A percentile compares a stretch with the other conserved stretches of the same genome.
These are phyloP conservation scores for Corythoichthys intestinalis DNA, from an alignment of 2,113 vertebrate species.

Conservation along the genomic window DNA sequence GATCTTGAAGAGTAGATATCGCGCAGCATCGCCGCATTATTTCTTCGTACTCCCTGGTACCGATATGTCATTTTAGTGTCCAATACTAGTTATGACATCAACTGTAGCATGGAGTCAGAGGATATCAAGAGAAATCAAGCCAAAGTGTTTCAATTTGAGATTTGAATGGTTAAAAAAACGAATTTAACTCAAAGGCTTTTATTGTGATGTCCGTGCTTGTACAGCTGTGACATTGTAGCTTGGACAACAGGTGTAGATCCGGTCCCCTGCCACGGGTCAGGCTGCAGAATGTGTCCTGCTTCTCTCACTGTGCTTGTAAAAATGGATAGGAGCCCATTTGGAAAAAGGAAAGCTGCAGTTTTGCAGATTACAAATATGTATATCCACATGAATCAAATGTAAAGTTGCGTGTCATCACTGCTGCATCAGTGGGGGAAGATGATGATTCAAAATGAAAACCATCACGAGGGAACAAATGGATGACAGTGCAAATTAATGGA, in stretches of 20 bases:
- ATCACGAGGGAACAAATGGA: not conserved
- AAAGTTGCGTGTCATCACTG: not conserved
- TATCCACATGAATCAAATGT: not conserved
- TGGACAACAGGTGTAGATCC: conserved; percentile 46
- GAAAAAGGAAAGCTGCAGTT: not conserved
- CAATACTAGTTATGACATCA: too few relatives aligned
- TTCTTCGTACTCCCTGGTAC: too few relatives aligned
- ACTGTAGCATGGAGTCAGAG: too few relatives aligned
- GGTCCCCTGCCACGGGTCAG: conserved; percentile 20
- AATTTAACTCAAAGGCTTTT: conserved; percentile 2
- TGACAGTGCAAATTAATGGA: not conserved
- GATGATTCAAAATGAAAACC: conserved; percentile 1
- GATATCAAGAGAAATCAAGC: conserved; percentile 10
- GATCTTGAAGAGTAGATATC: too few relatives aligned
- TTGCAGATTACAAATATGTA: not conserved
- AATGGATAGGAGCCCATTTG: conserved; percentile 11
- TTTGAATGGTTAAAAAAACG: not conserved
- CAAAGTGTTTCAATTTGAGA: not conserved
- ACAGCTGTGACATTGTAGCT: conserved; percentile 54
- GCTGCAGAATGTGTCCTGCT: conserved; percentile 32
- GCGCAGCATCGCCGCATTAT: too few relatives aligned
- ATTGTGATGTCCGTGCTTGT: conserved; percentile 19
- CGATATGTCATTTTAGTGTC: too few relatives aligned
- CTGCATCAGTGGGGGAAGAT: conserved; percentile 19
- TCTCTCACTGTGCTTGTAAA: conserved; percentile 18